Percentiles rank a stretch among this genome's conserved stretches.
Evolutionary conservation across 2,888 invertebrate species (phyloP).

Genomic region (Cordilura impudica): DNA sequence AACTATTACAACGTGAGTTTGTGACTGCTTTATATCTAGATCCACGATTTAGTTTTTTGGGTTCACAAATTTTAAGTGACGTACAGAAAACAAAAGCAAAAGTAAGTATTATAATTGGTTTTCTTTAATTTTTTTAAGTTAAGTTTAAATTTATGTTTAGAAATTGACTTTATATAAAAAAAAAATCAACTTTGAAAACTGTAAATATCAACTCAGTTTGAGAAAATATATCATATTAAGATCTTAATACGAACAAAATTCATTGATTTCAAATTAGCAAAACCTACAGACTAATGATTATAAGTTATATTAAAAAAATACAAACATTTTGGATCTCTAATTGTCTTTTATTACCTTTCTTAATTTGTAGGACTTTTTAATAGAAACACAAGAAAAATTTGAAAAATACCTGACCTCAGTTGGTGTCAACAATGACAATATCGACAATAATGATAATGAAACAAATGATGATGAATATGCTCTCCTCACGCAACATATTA

Average conservation of each 20-base stretch:
- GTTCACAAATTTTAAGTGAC: slow-evolving; percentile 19
- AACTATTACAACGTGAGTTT: slow-evolving; percentile 12
- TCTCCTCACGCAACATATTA: slow-evolving; percentile 22
- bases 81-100: not conserved
- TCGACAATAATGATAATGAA: not conserved
- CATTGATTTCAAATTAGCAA: too few relatives aligned
- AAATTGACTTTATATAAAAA: too few relatives aligned
- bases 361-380: not conserved
- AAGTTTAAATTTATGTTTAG: too few relatives aligned
- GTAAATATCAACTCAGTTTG: not conserved
- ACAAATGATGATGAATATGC: slow-evolving; percentile 30
- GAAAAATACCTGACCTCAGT: not conserved
- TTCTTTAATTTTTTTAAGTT: too few relatives aligned
- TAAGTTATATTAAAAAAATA: too few relatives aligned
- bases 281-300: too few relatives aligned
- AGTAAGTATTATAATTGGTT: not conserved
- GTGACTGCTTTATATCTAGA: slow-evolving; percentile 28
- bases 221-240: not conserved
- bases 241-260: too few relatives aligned
- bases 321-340: not conserved
- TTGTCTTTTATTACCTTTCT: not conserved
- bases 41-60: slow-evolving; percentile 37
- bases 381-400: slow-evolving; percentile 11
- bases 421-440: not conserved
- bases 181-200: too few relatives aligned